Conservation (phyloP, 2,888 invertebrate genomes). For the Anagyrus pseudococci region DNA sequence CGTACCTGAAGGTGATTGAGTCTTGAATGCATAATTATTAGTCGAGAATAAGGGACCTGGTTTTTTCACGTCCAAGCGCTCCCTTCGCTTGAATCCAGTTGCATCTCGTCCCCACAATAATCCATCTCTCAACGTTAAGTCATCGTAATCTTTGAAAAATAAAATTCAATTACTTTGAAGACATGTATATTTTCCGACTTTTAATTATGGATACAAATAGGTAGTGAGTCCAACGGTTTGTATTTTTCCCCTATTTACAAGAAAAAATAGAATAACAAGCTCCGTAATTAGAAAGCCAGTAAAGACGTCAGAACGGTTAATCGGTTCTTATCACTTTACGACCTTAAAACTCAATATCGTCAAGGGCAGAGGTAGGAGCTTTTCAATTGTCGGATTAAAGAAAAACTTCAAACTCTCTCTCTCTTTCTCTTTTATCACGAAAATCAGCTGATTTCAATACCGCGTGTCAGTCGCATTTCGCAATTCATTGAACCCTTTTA, state of each 20-base stretch:
- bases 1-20: slow-evolving; percentile 40
- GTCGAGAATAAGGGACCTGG: slow-evolving; percentile 86
- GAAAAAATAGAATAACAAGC: too few relatives aligned
- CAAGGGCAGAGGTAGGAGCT: too few relatives aligned
- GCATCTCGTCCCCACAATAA: slow-evolving; percentile 51
- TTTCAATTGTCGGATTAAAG: too few relatives aligned
- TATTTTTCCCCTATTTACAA: too few relatives aligned
- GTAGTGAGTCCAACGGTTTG: too few relatives aligned
- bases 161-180: not conserved
- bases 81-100: slow-evolving; percentile 84
- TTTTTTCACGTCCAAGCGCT: slow-evolving; percentile 92
- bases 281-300: not conserved
- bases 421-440: too few relatives aligned
- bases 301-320: too few relatives aligned
- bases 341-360: too few relatives aligned
- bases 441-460: too few relatives aligned
- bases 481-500: too few relatives aligned
- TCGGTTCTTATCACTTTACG: not conserved
- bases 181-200: not conserved
- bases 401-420: too few relatives aligned
- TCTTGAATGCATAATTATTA: slow-evolving; percentile 67
- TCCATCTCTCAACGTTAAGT: slow-evolving; percentile 48
- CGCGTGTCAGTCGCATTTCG: too few relatives aligned
- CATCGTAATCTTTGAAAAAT: slow-evolving; percentile 41
- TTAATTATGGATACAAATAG: not conserved